These are phyloP conservation scores for Amiota mariae DNA, from an alignment of 2,888 invertebrate species.

Conservation along the genomic window DNA sequence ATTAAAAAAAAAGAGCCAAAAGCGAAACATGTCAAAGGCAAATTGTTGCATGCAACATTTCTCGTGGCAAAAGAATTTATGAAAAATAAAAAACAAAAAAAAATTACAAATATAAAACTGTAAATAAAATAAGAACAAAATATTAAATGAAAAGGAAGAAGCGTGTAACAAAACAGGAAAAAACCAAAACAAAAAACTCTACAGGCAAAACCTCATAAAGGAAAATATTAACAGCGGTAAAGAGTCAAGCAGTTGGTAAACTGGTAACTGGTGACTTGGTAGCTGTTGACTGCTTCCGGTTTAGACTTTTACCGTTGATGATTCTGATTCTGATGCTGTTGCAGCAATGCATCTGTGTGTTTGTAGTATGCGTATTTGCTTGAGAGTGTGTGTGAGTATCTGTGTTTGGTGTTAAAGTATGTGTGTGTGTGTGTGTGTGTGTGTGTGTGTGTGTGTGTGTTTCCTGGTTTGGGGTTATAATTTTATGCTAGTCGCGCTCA, in stretches of 20 bases:
- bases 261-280: background rate
- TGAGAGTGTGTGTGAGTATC: background rate
- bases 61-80: conserved; percentile 28
- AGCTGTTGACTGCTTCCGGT: conserved; percentile 5
- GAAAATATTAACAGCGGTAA: background rate
- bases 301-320: conserved; percentile 18
- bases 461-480: conserved; percentile 21
- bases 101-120: background rate
- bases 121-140: conserved; percentile 7
- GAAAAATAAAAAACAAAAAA: conserved; percentile 1
- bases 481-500: conserved; percentile 31
- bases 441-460: background rate
- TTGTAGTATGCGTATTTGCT: background rate
- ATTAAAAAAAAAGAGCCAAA: background rate
- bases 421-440: background rate
- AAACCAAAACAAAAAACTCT: background rate
- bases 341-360: conserved; percentile 18
- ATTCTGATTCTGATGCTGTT: background rate
- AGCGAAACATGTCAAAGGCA: conserved; percentile 11
- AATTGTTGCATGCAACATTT: conserved; percentile 22
- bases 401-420: no score
- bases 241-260: background rate
- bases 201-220: background rate
- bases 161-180: background rate
- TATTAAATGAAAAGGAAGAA: background rate